These are phyloP conservation scores for Drosophila miranda DNA, from an alignment of 1,140 invertebrate genomes.

Conservation along the genomic window DNA sequence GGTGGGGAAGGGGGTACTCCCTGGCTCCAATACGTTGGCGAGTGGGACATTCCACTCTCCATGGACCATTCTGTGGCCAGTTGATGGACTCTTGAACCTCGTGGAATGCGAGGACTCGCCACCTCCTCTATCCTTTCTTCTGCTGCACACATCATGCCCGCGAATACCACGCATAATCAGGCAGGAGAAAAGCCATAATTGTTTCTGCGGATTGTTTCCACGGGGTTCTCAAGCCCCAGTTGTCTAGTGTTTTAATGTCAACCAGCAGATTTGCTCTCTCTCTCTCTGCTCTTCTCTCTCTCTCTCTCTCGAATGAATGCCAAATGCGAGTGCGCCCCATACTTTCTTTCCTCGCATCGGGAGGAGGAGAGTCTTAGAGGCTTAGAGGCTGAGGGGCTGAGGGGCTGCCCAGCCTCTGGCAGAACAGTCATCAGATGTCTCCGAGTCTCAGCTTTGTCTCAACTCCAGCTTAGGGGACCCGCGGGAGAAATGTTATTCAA, in stretches of 20 bases:
- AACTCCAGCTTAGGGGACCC: conserved; percentile 35
- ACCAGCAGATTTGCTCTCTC: conserved; percentile 57
- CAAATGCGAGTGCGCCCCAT: conserved; percentile 28
- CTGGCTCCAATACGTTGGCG: too few species aligned
- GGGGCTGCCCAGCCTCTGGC: too few species aligned
- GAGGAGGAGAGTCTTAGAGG: too few species aligned
- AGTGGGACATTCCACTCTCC: too few species aligned
- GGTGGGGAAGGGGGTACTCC: too few species aligned
- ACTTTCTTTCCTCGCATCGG: conserved; percentile 46
- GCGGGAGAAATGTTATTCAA: conserved; percentile 69
- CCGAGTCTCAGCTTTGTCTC: conserved; percentile 1
- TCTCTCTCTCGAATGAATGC: conserved; percentile 34
- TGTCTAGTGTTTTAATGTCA: conserved; percentile 21
- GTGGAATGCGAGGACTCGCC: too few species aligned
- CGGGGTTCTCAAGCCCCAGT: not conserved
- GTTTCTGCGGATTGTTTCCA: conserved; percentile 18
- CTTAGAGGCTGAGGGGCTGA: too few species aligned
- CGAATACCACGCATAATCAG: conserved; percentile 23
- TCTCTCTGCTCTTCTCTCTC: conserved; percentile 10
- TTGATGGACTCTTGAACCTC: too few species aligned
- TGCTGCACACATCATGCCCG: too few species aligned
- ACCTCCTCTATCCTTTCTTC: too few species aligned
- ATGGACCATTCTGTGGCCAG: too few species aligned
- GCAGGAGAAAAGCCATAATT: conserved; percentile 23
- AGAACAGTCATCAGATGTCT: too few species aligned